These are phyloP conservation scores for Spatulosminthurus flaviceps DNA, from an alignment of 2,888 invertebrate genomes.

Conservation along the genomic window DNA sequence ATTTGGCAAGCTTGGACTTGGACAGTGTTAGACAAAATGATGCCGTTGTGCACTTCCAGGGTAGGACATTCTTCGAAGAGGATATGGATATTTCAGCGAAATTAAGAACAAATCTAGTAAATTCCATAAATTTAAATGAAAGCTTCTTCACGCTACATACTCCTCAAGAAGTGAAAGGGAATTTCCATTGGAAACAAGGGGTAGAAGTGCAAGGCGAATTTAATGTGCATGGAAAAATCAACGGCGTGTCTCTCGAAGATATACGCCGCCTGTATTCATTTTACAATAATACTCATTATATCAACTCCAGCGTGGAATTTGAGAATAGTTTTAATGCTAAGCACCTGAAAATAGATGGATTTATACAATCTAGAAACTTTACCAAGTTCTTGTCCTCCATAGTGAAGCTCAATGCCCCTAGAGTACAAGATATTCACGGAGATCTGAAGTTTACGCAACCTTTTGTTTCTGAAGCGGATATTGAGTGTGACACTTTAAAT, in stretches of 20 bases:
- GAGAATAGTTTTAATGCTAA: constrained; percentile 25
- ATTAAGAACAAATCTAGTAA: constrained; percentile 41
- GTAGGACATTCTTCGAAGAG: constrained; percentile 42
- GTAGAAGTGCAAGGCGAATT: constrained; percentile 31
- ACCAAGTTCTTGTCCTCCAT: constrained; percentile 26
- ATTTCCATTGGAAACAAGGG: constrained; percentile 24
- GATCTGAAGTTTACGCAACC: constrained; percentile 37
- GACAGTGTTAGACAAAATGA: constrained; percentile 52
- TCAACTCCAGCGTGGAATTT: constrained; percentile 38
- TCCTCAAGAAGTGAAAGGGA: constrained; percentile 42
- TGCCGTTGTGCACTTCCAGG: constrained; percentile 41
- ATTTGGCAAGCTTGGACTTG: constrained; percentile 43
- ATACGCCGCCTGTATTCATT: constrained; percentile 46
- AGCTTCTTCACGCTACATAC: constrained; percentile 47
- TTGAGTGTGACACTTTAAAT: constrained; percentile 44
- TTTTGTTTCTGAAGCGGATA: constrained; percentile 30
- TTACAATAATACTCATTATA: constrained; percentile 43
- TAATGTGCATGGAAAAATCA: constrained; percentile 24
- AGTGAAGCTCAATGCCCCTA: neutral
- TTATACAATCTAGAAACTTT: constrained; percentile 34
- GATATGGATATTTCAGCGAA: constrained; percentile 23
- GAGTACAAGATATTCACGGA: neutral
- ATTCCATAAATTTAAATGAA: constrained; percentile 39
- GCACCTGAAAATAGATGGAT: constrained; percentile 37
- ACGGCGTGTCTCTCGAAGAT: constrained; percentile 37